Evolutionary conservation across 2,113 vertebrate genomes (phyloP), one percentile per base, ranked within the genome.

Genomic region (Acanthochromis polyacanthus): DNA sequence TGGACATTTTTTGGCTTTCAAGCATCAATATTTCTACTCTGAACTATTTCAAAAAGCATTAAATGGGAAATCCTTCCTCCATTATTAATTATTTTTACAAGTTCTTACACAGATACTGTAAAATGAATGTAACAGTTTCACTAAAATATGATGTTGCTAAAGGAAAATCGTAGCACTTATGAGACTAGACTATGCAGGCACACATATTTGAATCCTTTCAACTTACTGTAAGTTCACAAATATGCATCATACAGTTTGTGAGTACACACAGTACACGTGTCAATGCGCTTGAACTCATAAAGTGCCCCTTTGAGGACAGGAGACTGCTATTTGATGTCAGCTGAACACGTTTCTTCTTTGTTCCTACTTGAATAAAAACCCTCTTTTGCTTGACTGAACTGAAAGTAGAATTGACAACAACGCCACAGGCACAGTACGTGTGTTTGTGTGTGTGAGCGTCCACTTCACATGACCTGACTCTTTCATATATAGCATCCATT

Each of bases 341-440:
- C 20, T 65, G 25, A 75, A 52, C 10, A 53, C 36, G 32, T 62
- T 66, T 62, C 51, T 22, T 30, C 22, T 48, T 72, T 77, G 53
- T 53, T 64, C 46, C 28, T 40, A 53, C 60, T 82, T 87, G 64
- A 91, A 90, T 82, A 73, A 87, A 88, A 90, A 88, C 20, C 38
- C 46, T 64, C 38, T 83, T 88, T 86, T 82, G 86, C 84, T 80
- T 69, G 90, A 89, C 64, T 91, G 88, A 83, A 77, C 87, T 87
- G 20, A 92, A 78, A 89, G 78, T 36, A 12, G 61, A 83, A 48
- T 40, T 79, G 74, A 77, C 76, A 36, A 79, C 45, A 52, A 64
- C 4, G 82, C 86, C 85, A 73, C 56, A 77, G 86, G 88, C 87
- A 59, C 1, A 22, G 19, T 12, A 32, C 40, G 7, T 57, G 51